Percentiles rank a stretch among this genome's conserved stretches.
These are phyloP conservation scores for Sympetrum striolatum DNA, from an alignment of 2,888 invertebrate species.

Conservation along the genomic window DNA sequence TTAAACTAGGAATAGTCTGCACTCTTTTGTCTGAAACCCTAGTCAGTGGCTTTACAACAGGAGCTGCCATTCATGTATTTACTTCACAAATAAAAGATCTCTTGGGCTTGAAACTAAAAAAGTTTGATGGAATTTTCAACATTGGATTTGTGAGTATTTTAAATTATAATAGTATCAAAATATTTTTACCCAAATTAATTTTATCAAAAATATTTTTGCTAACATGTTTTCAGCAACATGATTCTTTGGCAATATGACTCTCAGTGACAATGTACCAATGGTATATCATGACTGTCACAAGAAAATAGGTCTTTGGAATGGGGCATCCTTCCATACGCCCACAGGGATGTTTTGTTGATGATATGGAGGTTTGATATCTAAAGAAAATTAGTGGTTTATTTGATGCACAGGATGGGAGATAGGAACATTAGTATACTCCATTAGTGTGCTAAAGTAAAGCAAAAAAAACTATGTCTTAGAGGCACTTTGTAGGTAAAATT, in stretches of 20 bases:
- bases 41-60: slow-evolving; percentile 76
- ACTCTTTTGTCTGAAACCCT: slow-evolving; percentile 70
- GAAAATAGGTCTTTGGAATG: no score
- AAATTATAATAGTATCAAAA: slow-evolving; percentile 54
- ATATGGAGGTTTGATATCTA: no score
- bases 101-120: slow-evolving; percentile 65
- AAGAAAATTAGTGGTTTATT: no score
- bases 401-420: no score
- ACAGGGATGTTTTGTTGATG: no score
- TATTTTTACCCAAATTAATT: not conserved
- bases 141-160: slow-evolving; percentile 63
- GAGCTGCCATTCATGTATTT: slow-evolving; percentile 74
- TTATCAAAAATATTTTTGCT: not conserved
- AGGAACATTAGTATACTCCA: no score
- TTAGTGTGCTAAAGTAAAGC: not conserved
- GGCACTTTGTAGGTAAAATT: no score
- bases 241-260: no score
- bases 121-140: slow-evolving; percentile 68
- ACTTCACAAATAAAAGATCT: slow-evolving; percentile 72
- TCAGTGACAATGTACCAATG: no score
- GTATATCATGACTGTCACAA: no score
- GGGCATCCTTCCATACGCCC: no score
- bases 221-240: no score
- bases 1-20: slow-evolving; percentile 68
- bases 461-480: not conserved